Evolutionary conservation across 2,888 invertebrate genomes (phyloP), one percentile per base, ranked within the genome.

Genomic region (Minunthozetes semirufus): DNA sequence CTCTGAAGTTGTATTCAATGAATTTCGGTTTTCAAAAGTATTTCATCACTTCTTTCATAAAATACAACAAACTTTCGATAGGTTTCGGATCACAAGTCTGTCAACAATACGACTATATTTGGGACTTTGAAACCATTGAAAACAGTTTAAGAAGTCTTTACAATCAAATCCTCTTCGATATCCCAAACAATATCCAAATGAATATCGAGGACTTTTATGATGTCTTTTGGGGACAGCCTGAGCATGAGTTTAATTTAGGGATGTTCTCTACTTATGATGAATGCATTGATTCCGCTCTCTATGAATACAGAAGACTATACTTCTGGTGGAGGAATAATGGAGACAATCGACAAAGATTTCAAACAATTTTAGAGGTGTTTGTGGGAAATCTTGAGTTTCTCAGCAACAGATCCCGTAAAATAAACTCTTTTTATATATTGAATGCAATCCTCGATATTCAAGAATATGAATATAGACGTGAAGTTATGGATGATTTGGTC

Each of bases 401-500:
- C 9, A 27, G 22, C 13, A 2, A 11, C 59, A 1, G 27, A 27
- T 27, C 59, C 9, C 25, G 25, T 13, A 2, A 11, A 1, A 27
- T 27, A 11, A 27, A 6, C 15, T 1, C 8, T n/a, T 4, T 2
- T 13, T 59, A 59, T 27, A 9, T 59, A 27, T 27, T 59, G 27
- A 1, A 17, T 17, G 2, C 48, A 48, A 11, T 48, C 6, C 2
- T 4, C 11, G 48, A 3, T 8, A 33, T 33, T 5, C 3, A 8
- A 5, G 33, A 8, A 5, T 33, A 33, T 8, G 4, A 3, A 3
- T 33, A 5, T 33, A 3, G 8, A 8, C 3, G 4, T 8, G 61
- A 61, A 61, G 61, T 61, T 3, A 17, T 61, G 17, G 61, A 61
- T n/a, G 3, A 17, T 61, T 61, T 61, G 61, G 61, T 61, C 33